Conservation (phyloP, 2,113 vertebrate genomes). For the Lycocorax pyrrhopterus region DNA sequence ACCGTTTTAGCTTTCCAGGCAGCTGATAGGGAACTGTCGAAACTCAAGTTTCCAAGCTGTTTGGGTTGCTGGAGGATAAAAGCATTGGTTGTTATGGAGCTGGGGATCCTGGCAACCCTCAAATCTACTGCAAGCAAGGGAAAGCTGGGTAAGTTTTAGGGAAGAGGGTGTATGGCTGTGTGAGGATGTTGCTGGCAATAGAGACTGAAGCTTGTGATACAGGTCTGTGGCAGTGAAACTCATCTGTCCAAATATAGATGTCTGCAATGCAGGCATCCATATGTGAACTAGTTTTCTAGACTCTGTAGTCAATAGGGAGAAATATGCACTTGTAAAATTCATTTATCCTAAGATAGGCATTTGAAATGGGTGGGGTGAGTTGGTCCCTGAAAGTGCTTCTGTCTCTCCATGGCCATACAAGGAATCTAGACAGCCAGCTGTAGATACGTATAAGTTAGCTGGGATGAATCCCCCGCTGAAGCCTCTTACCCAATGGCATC, state of each 20-base stretch:
- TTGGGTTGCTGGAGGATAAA: constrained; percentile 5
- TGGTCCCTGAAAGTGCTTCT: background rate
- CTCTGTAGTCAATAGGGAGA: constrained; percentile 8
- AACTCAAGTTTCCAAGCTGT: background rate
- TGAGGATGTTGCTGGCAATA: constrained; percentile 6
- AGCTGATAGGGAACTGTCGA: background rate
- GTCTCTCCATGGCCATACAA: background rate
- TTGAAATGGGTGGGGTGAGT: background rate
- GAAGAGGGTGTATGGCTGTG: background rate
- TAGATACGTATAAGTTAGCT: background rate
- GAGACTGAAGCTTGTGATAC: background rate
- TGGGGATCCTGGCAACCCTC: background rate
- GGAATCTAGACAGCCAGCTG: background rate
- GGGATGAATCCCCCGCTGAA: background rate
- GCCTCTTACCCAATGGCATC: background rate
- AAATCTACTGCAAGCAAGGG: background rate
- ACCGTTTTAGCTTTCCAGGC: background rate
- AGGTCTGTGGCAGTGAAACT: constrained; percentile 20
- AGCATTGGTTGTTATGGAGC: constrained; percentile 29
- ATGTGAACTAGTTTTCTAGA: constrained; percentile 19
- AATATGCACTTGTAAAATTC: background rate
- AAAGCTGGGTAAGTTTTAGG: background rate
- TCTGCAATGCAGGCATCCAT: constrained; percentile 52
- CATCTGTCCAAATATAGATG: constrained; percentile 63
- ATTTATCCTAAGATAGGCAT: background rate